Evolutionary conservation across 1,140 invertebrate genomes (phyloP).

Genomic region (Mizuhopecten yessoensis): DNA sequence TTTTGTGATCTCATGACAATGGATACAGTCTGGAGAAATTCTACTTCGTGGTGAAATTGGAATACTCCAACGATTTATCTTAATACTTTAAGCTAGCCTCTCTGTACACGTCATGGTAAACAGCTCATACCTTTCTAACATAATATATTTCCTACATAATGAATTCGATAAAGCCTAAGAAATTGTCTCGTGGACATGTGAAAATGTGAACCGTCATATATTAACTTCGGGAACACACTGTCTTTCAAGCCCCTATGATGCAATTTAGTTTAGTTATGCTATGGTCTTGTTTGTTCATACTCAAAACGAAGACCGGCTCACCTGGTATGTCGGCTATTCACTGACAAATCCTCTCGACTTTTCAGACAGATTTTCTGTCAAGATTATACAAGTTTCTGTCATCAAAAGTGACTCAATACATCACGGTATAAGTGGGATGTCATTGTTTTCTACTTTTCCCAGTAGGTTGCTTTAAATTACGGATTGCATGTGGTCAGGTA

Average conservation of each 20-base stretch:
- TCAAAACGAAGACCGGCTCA: not conserved
- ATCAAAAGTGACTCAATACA: not conserved
- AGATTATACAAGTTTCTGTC: constrained; percentile 12
- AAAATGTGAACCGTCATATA: not conserved
- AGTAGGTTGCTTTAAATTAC: not conserved
- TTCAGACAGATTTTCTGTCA: not conserved
- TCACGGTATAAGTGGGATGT: no score
- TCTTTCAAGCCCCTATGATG: not conserved
- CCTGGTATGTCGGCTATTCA: not conserved
- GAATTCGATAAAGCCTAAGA: not conserved
- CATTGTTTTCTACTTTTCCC: not conserved
- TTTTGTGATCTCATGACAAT: not conserved
- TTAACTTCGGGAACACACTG: not conserved
- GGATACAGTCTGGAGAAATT: not conserved
- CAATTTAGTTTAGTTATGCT: not conserved
- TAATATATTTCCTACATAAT: not conserved
- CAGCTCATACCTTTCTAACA: not conserved
- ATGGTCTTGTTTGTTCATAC: not conserved
- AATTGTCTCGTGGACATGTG: not conserved
- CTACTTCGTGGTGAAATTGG: not conserved
- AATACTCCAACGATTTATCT: constrained; percentile 10
- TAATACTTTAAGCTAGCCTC: constrained; percentile 26
- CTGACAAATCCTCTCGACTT: not conserved
- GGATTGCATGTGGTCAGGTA: not conserved
- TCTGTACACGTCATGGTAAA: constrained; percentile 16